Conservation (phyloP, 2,797 vertebrate species). For the Orientallactaga sibirica region DNA sequence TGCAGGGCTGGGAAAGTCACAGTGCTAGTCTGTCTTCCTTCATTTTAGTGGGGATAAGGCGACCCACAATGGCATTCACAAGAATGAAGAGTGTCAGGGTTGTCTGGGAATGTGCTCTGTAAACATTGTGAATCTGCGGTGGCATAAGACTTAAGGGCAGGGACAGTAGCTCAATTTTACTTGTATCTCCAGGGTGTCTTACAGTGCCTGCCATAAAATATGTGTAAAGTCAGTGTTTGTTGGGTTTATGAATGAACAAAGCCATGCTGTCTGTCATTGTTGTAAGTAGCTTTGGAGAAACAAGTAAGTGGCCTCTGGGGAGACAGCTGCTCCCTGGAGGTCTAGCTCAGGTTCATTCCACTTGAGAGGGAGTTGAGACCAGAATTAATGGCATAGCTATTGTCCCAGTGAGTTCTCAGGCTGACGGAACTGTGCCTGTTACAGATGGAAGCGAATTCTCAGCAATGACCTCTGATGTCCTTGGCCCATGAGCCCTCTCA, state of each 20-base stretch:
- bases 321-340: not conserved
- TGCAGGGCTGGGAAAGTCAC: not conserved
- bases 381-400: not conserved
- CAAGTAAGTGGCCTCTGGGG: not conserved
- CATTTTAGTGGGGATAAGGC: not conserved
- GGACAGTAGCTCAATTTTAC: conserved; percentile 45
- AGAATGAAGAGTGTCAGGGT: not conserved
- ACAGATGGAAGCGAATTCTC: not conserved
- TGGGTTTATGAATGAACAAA: conserved; percentile 31
- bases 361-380: not conserved
- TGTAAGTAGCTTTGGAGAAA: not conserved
- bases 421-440: not conserved
- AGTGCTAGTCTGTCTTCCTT: not conserved
- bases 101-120: not conserved
- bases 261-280: not conserved
- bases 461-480: not conserved
- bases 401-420: not conserved
- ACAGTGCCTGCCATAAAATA: conserved; percentile 18
- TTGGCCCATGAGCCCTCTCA: not conserved
- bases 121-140: not conserved
- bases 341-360: not conserved
- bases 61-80: not conserved
- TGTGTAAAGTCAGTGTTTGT: not conserved
- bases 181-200: not conserved
- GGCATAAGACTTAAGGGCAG: not conserved